phyloP scores from a whole-genome alignment of 2,888 invertebrate genomes.

The Lepidocyrtoides sp. region DNA sequence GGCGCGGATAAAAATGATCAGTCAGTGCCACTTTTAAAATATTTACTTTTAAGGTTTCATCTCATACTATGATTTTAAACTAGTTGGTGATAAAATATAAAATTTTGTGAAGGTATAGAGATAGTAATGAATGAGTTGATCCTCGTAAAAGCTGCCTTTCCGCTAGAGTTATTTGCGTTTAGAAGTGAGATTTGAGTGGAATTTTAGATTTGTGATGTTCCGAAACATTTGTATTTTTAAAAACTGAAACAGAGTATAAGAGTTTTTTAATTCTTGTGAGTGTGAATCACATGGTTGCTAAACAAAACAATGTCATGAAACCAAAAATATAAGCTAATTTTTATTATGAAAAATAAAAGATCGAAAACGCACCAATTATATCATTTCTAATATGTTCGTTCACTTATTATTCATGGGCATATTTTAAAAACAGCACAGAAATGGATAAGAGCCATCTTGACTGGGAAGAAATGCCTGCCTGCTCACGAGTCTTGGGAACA shows the following conservation, averaged over 20 bases:
- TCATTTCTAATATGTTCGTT: not conserved
- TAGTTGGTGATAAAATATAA: not conserved
- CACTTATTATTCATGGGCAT: not conserved
- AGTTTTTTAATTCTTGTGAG: constrained; percentile 47
- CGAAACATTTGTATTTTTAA: constrained; percentile 57
- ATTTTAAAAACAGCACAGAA: too few species aligned
- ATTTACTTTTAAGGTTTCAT: not conserved
- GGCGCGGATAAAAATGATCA: not conserved
- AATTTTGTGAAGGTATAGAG: not conserved
- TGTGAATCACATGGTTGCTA: not conserved
- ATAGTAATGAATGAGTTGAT: constrained; percentile 7
- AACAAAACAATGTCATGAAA: constrained; percentile 7
- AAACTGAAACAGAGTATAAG: constrained; percentile 40
- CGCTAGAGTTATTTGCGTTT: constrained; percentile 33
- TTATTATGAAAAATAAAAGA: constrained; percentile 43
- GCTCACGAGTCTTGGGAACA: too few species aligned
- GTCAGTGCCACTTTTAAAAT: constrained; percentile 5
- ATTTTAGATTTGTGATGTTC: constrained; percentile 52
- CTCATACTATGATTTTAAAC: not conserved
- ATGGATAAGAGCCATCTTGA: too few species aligned
- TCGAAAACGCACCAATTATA: constrained; percentile 30
- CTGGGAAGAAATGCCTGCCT: too few species aligned
- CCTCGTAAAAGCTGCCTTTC: constrained; percentile 55
- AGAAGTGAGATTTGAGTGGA: constrained; percentile 40
- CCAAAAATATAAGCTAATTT: constrained; percentile 24